phyloP scores from a whole-genome alignment of 2,113 vertebrate species.

The Marcusenius ussheri region DNA sequence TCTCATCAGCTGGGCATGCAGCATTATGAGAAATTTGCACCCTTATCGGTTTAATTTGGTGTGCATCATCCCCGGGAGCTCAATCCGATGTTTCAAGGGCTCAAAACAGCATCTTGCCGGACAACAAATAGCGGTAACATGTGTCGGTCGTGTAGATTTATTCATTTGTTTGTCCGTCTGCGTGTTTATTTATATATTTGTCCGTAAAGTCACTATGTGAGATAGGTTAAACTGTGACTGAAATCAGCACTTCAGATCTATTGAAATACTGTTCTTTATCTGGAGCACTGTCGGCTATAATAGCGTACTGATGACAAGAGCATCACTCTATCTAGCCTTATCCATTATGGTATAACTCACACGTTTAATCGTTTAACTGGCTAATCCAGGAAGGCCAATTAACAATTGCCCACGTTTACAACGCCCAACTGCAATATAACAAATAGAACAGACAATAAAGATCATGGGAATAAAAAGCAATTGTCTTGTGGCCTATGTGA shows the following conservation, averaged over 20 bases:
- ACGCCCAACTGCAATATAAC: neutral
- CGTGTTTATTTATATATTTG: neutral
- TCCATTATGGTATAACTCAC: neutral
- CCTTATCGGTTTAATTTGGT: slow-evolving; percentile 41
- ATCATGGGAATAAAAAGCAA: neutral
- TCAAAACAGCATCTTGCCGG: neutral
- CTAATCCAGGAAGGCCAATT: neutral
- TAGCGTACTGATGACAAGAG: neutral
- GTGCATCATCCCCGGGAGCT: slow-evolving; percentile 43
- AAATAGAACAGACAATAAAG: neutral
- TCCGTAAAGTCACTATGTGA: neutral
- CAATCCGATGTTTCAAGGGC: neutral
- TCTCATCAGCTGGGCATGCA: slow-evolving; percentile 55
- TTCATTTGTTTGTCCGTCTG: neutral
- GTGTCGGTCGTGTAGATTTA: neutral
- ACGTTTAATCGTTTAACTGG: neutral
- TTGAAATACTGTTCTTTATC: neutral
- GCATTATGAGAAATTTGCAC: slow-evolving; percentile 56
- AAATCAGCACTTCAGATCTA: neutral
- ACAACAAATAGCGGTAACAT: neutral
- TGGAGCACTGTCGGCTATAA: neutral
- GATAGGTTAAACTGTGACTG: neutral
- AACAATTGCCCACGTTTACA: neutral
- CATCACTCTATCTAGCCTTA: neutral
- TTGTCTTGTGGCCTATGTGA: neutral